Evolutionary conservation across 2,113 vertebrate species (phyloP), one percentile per base, ranked within the genome.

Genomic region (Egretta garzetta): DNA sequence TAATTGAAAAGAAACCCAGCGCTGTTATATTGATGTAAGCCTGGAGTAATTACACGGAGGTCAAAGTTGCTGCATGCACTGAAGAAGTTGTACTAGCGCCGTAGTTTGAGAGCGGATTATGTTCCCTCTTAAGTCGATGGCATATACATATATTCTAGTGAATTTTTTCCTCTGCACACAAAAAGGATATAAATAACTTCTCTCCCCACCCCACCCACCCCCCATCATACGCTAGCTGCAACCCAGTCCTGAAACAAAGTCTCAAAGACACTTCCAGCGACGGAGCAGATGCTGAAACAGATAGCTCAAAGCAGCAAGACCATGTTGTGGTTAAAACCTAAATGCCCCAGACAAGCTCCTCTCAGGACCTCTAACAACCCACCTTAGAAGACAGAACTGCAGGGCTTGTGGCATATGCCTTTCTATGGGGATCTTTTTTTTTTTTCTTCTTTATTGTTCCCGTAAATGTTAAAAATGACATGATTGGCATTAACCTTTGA

Each of bases 11-110:
- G 92, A 80, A 94, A 90, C 4, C 6, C n/a, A 4, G 91, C 68
- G 30, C 94, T 77, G 81, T 80, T 96, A 86, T 8, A 80, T 58
- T 66, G 93, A 67, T 86, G 88, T 52, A 83, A 93, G n/a, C 86
- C 71, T 9, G 50, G 35, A 88, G 81, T 93, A 82, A 88, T 95
- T 80, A 88, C 75, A 47, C 18, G 2, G 41, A 80, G 79, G 96
- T 92, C 90, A 94, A 73, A 93, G 79, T 9, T 77, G 72, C 50
- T 74, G 88, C 82, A 16, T 2, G 6, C 62, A 3, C 49, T 62
- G 3, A 58, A 88, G 53, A 58, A 88, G 71, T 24, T 76, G 77
- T 49, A 27, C 64, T 93, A 26, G 10, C 90, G 80, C 62, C 45
- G 58, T 68, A 92, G 71, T 30, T 72, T 22, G 41, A 76, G 35